Percentiles rank a stretch among this genome's conserved stretches.
phyloP scores from a whole-genome alignment of 2,113 vertebrate genomes.

The Ammospiza nelsoni region DNA sequence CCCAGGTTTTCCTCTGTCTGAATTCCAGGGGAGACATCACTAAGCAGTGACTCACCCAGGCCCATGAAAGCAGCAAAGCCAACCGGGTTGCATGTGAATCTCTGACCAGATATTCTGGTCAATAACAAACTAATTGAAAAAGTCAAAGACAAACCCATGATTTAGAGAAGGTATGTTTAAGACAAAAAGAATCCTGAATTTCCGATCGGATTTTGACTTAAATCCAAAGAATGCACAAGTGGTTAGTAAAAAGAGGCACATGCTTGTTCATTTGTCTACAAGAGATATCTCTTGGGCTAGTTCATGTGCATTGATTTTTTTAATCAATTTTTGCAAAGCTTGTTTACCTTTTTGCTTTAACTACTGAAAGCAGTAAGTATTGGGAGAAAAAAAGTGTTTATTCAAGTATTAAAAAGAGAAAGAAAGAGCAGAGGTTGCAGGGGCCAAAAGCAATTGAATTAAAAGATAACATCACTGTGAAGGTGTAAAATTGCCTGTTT shows the following conservation, averaged over 20 bases:
- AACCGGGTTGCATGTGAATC: neutral
- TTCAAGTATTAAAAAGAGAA: neutral
- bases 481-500: neutral
- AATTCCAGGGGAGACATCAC: neutral
- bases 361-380: neutral
- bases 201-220: neutral
- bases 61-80: neutral
- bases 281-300: neutral
- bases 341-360: neutral
- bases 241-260: neutral
- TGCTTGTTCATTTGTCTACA: neutral
- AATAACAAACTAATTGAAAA: conserved; percentile 25
- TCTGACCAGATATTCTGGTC: conserved; percentile 6
- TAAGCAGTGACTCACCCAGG: neutral
- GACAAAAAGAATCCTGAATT: conserved; percentile 2
- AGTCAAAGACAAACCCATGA: neutral
- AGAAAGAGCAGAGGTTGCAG: neutral
- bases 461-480: neutral
- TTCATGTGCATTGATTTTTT: neutral
- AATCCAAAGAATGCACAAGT: conserved; percentile 3
- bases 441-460: neutral
- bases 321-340: neutral
- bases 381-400: neutral
- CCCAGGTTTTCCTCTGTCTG: neutral
- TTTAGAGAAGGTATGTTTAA: neutral